Percentiles rank a stretch among this genome's conserved stretches.
phyloP scores from a whole-genome alignment of 1,140 invertebrate genomes.

The Aporrectodea caliginosa region DNA sequence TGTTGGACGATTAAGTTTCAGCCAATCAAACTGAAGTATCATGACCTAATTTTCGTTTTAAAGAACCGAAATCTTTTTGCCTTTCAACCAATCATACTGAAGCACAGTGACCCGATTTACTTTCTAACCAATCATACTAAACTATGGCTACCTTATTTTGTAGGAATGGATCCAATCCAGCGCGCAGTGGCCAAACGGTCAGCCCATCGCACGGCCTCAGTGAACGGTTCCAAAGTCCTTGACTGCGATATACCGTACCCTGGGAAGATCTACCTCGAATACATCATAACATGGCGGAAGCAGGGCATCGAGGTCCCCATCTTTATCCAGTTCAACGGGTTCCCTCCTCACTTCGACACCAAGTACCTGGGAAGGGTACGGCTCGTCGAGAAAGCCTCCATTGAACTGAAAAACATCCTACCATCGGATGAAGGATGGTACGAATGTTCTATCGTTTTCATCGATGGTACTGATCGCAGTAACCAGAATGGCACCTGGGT shows the following conservation, averaged over 20 bases:
- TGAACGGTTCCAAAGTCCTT: slow-evolving; percentile 15
- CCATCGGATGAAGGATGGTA: slow-evolving; percentile 95
- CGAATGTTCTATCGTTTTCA: slow-evolving; percentile 92
- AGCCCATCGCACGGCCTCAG: neutral
- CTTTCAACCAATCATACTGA: too few relatives aligned
- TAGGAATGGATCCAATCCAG: too few relatives aligned
- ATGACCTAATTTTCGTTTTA: too few relatives aligned
- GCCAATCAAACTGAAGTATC: too few relatives aligned
- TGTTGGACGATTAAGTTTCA: too few relatives aligned
- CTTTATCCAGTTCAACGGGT: slow-evolving; percentile 72
- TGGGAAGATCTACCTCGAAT: slow-evolving; percentile 21
- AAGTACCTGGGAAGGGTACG: slow-evolving; percentile 86
- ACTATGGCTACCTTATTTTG: too few relatives aligned
- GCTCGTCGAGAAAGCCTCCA: slow-evolving; percentile 75
- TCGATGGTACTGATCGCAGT: slow-evolving; percentile 84
- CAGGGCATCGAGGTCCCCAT: slow-evolving; percentile 34
- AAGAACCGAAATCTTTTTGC: too few relatives aligned
- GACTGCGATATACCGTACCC: slow-evolving; percentile 27
- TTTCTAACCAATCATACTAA: too few relatives aligned
- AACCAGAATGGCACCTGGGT: slow-evolving; percentile 92
- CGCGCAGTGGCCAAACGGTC: too few relatives aligned
- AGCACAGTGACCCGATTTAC: too few relatives aligned
- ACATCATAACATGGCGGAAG: slow-evolving; percentile 35
- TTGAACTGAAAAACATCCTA: slow-evolving; percentile 86
- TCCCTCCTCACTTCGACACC: slow-evolving; percentile 86